A percentile compares a stretch with the other conserved stretches of the same genome.
phyloP scores from a whole-genome alignment of 2,797 vertebrate species.

The Jordanella pulchra region DNA sequence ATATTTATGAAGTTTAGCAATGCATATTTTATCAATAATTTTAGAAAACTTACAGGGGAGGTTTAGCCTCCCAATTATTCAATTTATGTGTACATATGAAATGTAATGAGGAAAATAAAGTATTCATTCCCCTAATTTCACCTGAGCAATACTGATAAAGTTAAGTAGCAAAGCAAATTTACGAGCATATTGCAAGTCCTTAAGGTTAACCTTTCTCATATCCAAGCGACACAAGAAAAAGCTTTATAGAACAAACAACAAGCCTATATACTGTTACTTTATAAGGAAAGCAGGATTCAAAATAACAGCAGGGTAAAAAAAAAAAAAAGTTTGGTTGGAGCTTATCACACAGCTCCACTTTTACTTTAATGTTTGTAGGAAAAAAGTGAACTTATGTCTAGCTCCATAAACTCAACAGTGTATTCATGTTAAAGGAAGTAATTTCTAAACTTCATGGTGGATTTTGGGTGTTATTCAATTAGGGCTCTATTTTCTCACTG shows the following conservation, averaged over 20 bases:
- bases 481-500: too few relatives aligned
- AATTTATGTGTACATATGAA: too few relatives aligned
- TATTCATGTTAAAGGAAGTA: slow-evolving; percentile 3
- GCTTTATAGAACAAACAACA: background rate
- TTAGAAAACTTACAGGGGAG: too few relatives aligned
- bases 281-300: background rate
- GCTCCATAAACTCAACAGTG: too few relatives aligned
- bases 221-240: slow-evolving; percentile 21
- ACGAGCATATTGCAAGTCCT: slow-evolving; percentile 32
- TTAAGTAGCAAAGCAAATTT: slow-evolving; percentile 40
- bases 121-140: slow-evolving; percentile 56
- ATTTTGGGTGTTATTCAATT: too few relatives aligned
- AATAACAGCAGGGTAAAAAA: background rate
- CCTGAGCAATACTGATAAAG: slow-evolving; percentile 40
- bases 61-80: too few relatives aligned
- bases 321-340: background rate
- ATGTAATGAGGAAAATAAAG: slow-evolving; percentile 47
- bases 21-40: too few relatives aligned
- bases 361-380: slow-evolving; percentile 1
- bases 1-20: too few relatives aligned
- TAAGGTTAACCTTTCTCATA: slow-evolving; percentile 31
- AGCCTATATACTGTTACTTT: slow-evolving; percentile 7
- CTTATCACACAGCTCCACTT: background rate
- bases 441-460: background rate
- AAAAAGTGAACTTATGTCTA: background rate